phyloP scores from a whole-genome alignment of 2,113 vertebrate species.

The Glareola pratincola region DNA sequence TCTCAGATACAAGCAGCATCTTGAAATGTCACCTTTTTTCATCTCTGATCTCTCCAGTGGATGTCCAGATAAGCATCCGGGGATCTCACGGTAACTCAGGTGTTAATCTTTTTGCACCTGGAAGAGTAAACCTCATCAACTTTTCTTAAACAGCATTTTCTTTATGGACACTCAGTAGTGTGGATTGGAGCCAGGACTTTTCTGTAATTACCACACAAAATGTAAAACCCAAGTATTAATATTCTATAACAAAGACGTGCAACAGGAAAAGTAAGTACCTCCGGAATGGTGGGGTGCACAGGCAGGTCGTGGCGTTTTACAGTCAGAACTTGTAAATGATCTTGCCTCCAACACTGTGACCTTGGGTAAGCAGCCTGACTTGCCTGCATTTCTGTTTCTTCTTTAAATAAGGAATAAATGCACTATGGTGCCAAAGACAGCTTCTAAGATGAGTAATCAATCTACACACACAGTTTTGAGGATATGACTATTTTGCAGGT shows the following conservation, averaged over 20 bases:
- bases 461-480: neutral
- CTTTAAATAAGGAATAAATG: neutral
- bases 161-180: neutral
- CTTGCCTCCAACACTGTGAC: neutral
- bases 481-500: neutral
- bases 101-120: constrained; percentile 1
- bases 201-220: neutral
- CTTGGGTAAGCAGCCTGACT: neutral
- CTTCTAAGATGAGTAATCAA: neutral
- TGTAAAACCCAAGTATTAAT: neutral
- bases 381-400: neutral
- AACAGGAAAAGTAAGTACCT: neutral
- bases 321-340: neutral
- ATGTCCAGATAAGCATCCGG: neutral
- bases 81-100: neutral
- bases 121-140: neutral
- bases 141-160: neutral
- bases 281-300: neutral
- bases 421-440: neutral
- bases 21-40: constrained; percentile 34
- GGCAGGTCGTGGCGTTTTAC: neutral
- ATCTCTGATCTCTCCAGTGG: neutral
- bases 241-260: neutral
- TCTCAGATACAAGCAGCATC: neutral
- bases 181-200: neutral